phyloP scores from a whole-genome alignment of 2,113 vertebrate genomes.

The Dicrurus megarhynchus region DNA sequence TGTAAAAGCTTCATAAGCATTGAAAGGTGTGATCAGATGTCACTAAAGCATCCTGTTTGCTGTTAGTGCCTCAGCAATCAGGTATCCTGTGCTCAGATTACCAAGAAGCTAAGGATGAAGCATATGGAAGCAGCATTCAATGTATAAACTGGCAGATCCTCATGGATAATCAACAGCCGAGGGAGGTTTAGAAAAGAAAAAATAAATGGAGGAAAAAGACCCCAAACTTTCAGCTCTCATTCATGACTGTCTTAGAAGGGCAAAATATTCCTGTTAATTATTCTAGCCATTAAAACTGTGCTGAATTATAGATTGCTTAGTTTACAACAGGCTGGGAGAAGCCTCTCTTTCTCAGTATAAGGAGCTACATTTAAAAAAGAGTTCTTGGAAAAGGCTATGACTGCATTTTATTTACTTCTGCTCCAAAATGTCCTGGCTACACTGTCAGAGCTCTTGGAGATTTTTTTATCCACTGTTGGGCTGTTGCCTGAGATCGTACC shows the following conservation, averaged over 20 bases:
- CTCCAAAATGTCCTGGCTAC: not conserved
- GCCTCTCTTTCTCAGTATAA: not conserved
- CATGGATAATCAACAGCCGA: not conserved
- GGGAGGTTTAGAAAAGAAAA: not conserved
- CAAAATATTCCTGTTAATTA: not conserved
- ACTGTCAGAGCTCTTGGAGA: not conserved
- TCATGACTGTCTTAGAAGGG: not conserved
- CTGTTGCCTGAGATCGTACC: not conserved
- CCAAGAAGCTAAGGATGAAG: not conserved
- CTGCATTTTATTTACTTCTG: not conserved
- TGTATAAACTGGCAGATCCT: not conserved
- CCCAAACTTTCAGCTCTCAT: not conserved
- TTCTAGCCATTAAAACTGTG: not conserved
- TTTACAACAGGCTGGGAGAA: not conserved
- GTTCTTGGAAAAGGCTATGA: not conserved
- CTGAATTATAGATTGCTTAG: not conserved
- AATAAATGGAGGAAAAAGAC: not conserved
- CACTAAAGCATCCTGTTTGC: not conserved
- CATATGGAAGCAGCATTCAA: not conserved
- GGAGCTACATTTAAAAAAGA: not conserved
- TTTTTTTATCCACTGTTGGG: not conserved
- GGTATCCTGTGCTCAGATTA: not conserved
- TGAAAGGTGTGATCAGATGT: not conserved
- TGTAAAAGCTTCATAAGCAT: not conserved
- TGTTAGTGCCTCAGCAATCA: not conserved